A percentile compares a stretch with the other conserved stretches of the same genome.
These are phyloP conservation scores for Lophura swinhoii DNA, from an alignment of 2,797 vertebrate species.

Conservation along the genomic window DNA sequence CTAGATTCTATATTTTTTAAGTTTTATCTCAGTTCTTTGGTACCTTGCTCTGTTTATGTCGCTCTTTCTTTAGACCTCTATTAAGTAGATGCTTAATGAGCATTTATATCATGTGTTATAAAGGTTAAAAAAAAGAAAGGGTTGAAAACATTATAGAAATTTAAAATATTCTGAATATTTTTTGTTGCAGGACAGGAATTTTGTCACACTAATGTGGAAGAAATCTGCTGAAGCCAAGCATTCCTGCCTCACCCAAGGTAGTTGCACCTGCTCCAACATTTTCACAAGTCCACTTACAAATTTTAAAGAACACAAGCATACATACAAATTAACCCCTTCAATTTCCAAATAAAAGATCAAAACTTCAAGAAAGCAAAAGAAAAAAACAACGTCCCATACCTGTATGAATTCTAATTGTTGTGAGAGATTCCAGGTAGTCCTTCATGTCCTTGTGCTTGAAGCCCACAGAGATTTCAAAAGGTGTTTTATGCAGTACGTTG, in stretches of 20 bases:
- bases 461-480: conserved; percentile 92
- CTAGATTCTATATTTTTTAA: background rate
- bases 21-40: background rate
- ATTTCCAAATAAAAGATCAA: background rate
- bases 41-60: background rate
- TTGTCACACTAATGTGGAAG: fast-evolving
- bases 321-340: background rate
- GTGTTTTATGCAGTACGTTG: conserved; percentile 90
- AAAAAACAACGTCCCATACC: conserved; percentile 75
- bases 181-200: background rate
- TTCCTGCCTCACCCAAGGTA: background rate
- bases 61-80: background rate
- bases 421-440: conserved; percentile 91
- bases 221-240: background rate
- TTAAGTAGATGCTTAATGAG: background rate
- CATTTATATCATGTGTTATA: background rate
- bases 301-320: background rate
- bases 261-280: background rate
- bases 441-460: conserved; percentile 91
- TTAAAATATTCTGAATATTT: background rate
- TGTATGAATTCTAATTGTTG: conserved; percentile 90
- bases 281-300: background rate
- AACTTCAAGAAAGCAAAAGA: background rate
- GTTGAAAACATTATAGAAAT: background rate
- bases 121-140: background rate